Base-by-base conservation (phyloP, 2,888 invertebrate genomes). In the Amorpha juglandis region DNA sequence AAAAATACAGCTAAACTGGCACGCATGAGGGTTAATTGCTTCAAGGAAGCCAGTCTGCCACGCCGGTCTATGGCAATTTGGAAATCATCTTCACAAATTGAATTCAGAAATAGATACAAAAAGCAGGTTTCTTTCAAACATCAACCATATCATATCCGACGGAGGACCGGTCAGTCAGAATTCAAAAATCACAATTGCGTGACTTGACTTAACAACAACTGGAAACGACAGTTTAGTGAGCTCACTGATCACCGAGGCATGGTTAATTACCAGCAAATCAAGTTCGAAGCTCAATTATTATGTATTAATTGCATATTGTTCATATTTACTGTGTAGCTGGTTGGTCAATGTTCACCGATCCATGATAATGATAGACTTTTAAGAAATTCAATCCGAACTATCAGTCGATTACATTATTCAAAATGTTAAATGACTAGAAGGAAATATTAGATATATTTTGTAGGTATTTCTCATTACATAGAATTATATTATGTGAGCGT, bases 281-380 rank as follows among this genome's bases (percentile, higher is more conserved):
- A 19, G 7, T 58, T 19, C 16, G 6, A 19, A 42, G 6, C 12
- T 12, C 58, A 19, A 19, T 58, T 19, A 38, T 58, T 42, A 38
- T 42, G 38, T 19, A 58, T 58, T 19, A 11, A 11, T 42, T 58
- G 4, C 38, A 55, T 55, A 55, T 42, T 58, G n/a, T 35, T 33
- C 45, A 45, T 45, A 42, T 48, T 27, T 27, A 48, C 48, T 48
- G 6, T 50, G 50, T 48, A 48, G 16, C 19, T 50, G 50, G 19
- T 50, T 50, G 50, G 11, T 19, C 19, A 50, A 19, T 45, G 45
- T 45, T 50, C 19, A 50, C 7, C 50, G 11, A 19, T 19, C 19
- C 19, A 19, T 9, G 12, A 50, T 19, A 50, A 9, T 3, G 19
- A 19, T 8, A 9, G 9, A 9, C 19, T 19, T 50, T 50, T 19